Conservation (phyloP, 2,113 vertebrate genomes). For the Phodopus roborovskii region DNA sequence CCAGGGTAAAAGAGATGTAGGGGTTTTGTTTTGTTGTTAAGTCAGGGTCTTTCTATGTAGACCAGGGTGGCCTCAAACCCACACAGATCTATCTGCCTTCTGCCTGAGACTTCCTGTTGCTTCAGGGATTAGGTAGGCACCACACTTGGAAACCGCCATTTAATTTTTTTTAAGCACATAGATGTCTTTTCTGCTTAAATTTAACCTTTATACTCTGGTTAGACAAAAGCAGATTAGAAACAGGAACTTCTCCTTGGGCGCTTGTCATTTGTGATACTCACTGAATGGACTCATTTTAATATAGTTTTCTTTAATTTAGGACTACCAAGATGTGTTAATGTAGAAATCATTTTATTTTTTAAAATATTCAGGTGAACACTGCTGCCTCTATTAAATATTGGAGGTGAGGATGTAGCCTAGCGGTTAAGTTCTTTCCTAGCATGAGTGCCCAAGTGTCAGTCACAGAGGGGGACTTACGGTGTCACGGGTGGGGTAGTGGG, state of each 20-base stretch:
- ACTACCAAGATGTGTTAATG: not conserved
- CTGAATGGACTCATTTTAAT: not conserved
- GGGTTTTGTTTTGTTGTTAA: not conserved
- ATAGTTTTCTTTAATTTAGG: conserved; percentile 23
- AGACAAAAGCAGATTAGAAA: not conserved
- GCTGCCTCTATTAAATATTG: not conserved
- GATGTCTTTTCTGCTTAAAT: not conserved
- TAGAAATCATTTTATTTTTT: not conserved
- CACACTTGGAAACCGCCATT: not conserved
- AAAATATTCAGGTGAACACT: not conserved
- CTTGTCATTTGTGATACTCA: not conserved
- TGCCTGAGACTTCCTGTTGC: not conserved
- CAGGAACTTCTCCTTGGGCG: not conserved
- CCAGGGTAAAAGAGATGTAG: not conserved
- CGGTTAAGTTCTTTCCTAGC: not conserved
- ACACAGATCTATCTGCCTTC: too few species aligned
- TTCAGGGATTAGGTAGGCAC: not conserved
- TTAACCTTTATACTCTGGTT: not conserved
- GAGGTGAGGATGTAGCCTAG: not conserved
- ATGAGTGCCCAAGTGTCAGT: not conserved
- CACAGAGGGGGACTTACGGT: not conserved
- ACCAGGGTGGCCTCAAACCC: not conserved
- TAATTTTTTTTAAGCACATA: conserved; percentile 14
- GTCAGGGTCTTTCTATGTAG: not conserved
- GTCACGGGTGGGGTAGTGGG: not conserved